Evolutionary conservation across 1,140 invertebrate genomes (phyloP), one percentile per base, ranked within the genome.

Genomic region (Drosophila rufa): DNA sequence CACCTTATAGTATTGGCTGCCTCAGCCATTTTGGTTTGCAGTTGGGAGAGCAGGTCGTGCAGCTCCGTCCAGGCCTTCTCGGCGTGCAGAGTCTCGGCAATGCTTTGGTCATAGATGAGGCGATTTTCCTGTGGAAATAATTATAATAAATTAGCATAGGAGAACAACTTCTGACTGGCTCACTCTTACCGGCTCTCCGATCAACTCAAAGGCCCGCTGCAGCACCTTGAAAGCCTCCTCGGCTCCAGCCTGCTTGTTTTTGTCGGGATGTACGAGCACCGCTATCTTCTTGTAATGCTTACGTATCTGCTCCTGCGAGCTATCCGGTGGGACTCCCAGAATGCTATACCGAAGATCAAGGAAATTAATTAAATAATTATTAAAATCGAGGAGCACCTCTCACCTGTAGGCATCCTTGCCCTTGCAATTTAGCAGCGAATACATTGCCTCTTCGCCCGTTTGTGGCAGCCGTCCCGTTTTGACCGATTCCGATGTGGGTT

Each of bases 141-240:
- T 15, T 22, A 42, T 43, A 14, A 1, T 0, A 9, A 38, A 56
- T 40, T 40, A 56, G 19, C 2, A 17, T 8, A 2, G 22, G 3
- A 25, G 22, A 25, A 4, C 22, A 0, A 25, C 22, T 25, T 25
- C 22, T 25, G 3, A 3, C 22, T 25, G 3, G 22, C 22, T 25
- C 3, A 3, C 22, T 77, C 93, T 94, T 93, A 97, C 97, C 80
- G 98, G 96, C 94, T 98, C 97, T 15, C 98, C 98, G 83, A 99
- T 98, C 82, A 98, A 95, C 92, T 98, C 97, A 94, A 99, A 99
- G 27, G 98, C 98, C 92, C 98, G 96, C 73, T 98, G 97, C 75
- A 99, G 94, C 91, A 98, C 98, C 94, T 99, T 99, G 93, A 99
- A 99, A 30, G 98, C 98, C 94, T 99, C 98, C 92, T 99, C 98